Base-by-base conservation (phyloP, 2,888 invertebrate genomes). In the Chironomus tentans region DNA sequence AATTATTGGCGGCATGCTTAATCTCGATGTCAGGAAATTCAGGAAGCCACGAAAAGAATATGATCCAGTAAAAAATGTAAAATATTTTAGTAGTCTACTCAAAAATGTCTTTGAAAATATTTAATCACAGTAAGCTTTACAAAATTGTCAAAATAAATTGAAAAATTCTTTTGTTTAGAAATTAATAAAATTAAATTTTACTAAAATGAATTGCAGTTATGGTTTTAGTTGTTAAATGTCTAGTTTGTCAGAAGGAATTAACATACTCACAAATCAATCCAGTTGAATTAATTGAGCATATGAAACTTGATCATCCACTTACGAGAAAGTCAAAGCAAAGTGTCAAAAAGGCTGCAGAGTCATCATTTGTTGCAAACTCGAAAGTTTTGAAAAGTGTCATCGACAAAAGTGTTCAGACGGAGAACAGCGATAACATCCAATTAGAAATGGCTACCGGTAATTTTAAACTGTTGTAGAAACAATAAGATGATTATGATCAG, bases 1-100 rank as follows among this genome's bases (percentile, higher is more conserved):
- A 90, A 91, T 98, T 15, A 91, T 99, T 81, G 97, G 94, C 21
- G 98, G 98, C 1, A 94, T 99, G 88, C 83, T 98, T 79, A 95
- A 98, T 82, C 85, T 97, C 77, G 92, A 96, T 81, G 91, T 93
- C 77, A 87, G 87, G 76, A 83, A 89, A 77, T 98, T 97, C 97
- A 89, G 94, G 70, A 94, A 93, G 81, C 93, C 92, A 1, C 88
- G 87, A 79, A 87, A 85, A 77, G 92, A 95, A 82, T 79, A 80
- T 2, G 81, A 83, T 76, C 68, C 79, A 4, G 15, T n/a, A 15
- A 76, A 69, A 13, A 7, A 46, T 50, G 62, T 56, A 4, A 50
- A 50, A 15, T 76, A 76, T 68, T 76, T 76, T 18, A 76, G 24
- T 4, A 47, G 2, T 12, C 3, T 69, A 15, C 24, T 76, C 6